phyloP scores from a whole-genome alignment of 2,888 invertebrate species.

The Cheilosia variabilis region DNA sequence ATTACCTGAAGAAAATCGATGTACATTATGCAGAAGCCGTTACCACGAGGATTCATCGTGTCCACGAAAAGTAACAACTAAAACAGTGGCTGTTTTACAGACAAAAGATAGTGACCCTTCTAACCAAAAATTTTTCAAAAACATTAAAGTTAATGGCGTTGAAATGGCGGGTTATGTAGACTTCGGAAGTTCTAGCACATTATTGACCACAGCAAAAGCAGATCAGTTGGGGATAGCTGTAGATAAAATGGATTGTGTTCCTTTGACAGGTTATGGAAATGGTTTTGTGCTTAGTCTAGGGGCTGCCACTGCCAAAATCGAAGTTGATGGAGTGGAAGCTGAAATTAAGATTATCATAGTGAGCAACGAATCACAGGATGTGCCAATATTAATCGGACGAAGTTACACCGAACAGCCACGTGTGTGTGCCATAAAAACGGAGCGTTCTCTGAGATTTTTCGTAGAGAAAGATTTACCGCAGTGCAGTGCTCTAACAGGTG shows the following conservation, averaged over 20 bases:
- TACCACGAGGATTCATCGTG: constrained; percentile 21
- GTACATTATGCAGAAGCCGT: constrained; percentile 17
- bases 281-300: constrained; percentile 15
- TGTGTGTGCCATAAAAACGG: constrained; percentile 29
- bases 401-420: constrained; percentile 44
- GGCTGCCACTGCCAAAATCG: constrained; percentile 10
- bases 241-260: constrained; percentile 10
- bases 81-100: constrained; percentile 14
- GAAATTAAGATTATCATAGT: constrained; percentile 35
- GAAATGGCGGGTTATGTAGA: constrained; percentile 45
- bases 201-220: constrained; percentile 22
- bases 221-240: constrained; percentile 3
- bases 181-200: constrained; percentile 33
- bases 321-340: constrained; percentile 45
- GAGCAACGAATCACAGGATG: constrained; percentile 31
- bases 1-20: constrained; percentile 10
- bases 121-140: constrained; percentile 44
- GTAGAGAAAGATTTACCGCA: not conserved
- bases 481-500: not conserved
- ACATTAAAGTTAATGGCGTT: constrained; percentile 18
- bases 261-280: constrained; percentile 46
- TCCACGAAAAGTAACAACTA: constrained; percentile 7
- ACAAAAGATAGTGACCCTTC: not conserved
- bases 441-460: constrained; percentile 10
- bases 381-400: constrained; percentile 46